These are phyloP conservation scores for Oophaga pumilio DNA, from an alignment of 2,113 vertebrate genomes.

Conservation along the genomic window DNA sequence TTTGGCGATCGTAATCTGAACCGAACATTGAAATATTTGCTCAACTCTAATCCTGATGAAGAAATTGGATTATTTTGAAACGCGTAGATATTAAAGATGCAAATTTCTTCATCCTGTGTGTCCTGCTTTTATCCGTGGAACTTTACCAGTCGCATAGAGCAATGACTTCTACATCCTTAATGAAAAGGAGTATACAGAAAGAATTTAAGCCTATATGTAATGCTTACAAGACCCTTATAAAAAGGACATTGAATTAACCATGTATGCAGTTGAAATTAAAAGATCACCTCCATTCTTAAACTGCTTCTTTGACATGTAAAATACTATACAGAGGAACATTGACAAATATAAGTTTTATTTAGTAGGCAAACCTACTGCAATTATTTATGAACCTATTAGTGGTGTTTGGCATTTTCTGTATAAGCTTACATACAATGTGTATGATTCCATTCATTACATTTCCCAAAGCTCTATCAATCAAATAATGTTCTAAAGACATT, in stretches of 20 bases:
- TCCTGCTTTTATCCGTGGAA: too few relatives aligned
- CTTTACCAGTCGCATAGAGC: too few relatives aligned
- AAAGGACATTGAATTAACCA: background rate
- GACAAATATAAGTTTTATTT: background rate
- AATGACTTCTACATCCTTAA: too few relatives aligned
- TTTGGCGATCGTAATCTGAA: too few relatives aligned
- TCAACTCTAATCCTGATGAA: too few relatives aligned
- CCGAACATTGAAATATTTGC: too few relatives aligned
- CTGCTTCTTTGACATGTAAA: background rate
- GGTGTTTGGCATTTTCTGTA: background rate
- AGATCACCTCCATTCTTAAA: background rate
- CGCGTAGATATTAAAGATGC: too few relatives aligned
- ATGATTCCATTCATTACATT: background rate
- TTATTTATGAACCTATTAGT: background rate
- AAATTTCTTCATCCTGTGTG: too few relatives aligned
- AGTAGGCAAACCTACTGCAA: background rate
- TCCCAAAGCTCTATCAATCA: background rate
- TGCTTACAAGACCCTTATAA: too few relatives aligned
- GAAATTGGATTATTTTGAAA: too few relatives aligned
- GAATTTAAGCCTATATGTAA: too few relatives aligned
- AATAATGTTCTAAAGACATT: background rate
- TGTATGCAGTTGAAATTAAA: background rate
- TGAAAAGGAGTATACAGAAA: too few relatives aligned
- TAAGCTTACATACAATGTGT: background rate
- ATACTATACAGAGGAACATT: background rate